Evolutionary conservation across 2,797 vertebrate species (phyloP).

Genomic region (Rhinogobio ventralis): DNA sequence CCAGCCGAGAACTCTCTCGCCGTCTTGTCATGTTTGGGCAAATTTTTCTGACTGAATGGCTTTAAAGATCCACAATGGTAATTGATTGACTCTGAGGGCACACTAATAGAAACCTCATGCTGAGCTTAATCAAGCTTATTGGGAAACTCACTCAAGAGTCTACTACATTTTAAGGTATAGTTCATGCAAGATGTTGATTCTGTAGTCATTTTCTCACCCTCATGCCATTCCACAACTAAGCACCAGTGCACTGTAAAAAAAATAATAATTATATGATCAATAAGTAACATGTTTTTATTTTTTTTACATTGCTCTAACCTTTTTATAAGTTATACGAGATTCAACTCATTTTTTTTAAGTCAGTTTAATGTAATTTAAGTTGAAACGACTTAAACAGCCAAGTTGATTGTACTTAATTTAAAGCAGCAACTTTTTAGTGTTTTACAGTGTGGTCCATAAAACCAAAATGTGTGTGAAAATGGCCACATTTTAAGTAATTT

Average conservation of each 20-base stretch:
- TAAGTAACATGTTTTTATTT: no score
- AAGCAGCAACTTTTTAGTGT: no score
- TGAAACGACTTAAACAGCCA: no score
- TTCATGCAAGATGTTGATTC: neutral
- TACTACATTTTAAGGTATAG: neutral
- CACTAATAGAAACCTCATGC: neutral
- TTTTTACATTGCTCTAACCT: no score
- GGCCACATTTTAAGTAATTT: no score
- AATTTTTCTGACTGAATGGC: neutral
- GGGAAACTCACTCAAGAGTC: neutral
- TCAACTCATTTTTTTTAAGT: no score
- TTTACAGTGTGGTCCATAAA: neutral
- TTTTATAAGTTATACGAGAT: no score
- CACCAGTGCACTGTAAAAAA: neutral
- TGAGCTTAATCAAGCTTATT: neutral
- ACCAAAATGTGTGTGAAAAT: no score
- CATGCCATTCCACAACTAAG: neutral
- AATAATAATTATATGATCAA: no score
- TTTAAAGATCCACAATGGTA: neutral
- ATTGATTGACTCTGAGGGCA: conserved; percentile 15
- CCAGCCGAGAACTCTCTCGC: neutral
- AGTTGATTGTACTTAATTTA: no score
- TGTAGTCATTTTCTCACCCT: neutral
- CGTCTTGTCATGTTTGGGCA: conserved; percentile 14
- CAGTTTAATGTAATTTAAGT: no score